phyloP scores from a whole-genome alignment of 2,113 vertebrate species.

The Xiphophorus maculatus region DNA sequence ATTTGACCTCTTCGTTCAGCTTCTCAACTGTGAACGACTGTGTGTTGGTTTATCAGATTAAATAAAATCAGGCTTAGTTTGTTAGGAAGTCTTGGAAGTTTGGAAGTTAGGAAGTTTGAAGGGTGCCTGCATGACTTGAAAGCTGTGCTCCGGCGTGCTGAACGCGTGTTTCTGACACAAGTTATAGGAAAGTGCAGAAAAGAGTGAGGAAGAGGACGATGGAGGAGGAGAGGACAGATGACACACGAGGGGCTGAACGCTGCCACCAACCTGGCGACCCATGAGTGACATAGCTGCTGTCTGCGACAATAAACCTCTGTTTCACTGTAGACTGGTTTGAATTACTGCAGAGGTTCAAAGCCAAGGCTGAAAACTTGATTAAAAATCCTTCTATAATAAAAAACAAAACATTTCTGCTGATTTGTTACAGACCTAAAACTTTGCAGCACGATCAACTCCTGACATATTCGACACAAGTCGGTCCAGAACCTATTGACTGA shows the following conservation, averaged over 20 bases:
- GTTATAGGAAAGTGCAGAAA: neutral
- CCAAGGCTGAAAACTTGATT: neutral
- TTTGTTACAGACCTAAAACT: neutral
- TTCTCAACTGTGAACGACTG: neutral
- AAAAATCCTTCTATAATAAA: neutral
- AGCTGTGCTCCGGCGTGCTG: neutral
- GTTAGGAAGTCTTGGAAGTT: neutral
- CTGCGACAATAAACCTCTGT: conserved; percentile 12
- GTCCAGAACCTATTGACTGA: neutral
- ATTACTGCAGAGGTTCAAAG: neutral
- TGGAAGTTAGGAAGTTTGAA: too few relatives aligned
- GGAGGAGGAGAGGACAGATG: conserved; percentile 11
- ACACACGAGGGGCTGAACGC: conserved; percentile 36
- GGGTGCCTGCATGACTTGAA: neutral
- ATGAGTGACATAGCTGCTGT: conserved; percentile 62
- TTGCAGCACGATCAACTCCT: neutral
- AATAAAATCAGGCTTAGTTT: neutral
- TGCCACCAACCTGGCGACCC: conserved; percentile 51
- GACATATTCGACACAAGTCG: neutral
- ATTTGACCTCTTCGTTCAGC: neutral
- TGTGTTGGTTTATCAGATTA: neutral
- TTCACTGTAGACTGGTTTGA: neutral
- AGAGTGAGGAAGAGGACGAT: neutral
- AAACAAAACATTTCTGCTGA: neutral
- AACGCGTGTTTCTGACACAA: neutral